These are phyloP conservation scores for Habroteleia sp. DNA, from an alignment of 2,888 invertebrate genomes.

Conservation along the genomic window DNA sequence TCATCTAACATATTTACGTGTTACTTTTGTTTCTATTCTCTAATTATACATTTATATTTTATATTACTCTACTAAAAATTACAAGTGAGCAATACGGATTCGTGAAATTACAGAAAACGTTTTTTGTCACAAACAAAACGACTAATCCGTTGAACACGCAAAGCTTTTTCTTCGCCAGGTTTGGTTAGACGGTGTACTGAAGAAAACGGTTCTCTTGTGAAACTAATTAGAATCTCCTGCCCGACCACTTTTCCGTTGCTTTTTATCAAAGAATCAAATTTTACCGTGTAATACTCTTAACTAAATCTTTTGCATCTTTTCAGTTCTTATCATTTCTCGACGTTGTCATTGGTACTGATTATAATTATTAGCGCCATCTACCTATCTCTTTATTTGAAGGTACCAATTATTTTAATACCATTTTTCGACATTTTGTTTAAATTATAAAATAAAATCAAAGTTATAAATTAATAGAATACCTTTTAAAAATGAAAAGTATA, in stretches of 20 bases:
- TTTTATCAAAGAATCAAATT: constrained; percentile 13
- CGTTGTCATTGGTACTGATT: no score
- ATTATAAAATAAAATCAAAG: no score
- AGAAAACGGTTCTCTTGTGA: background rate
- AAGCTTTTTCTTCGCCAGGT: constrained; percentile 5
- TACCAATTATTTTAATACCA: no score
- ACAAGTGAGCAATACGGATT: constrained; percentile 3
- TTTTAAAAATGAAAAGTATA: no score
- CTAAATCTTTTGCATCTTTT: background rate
- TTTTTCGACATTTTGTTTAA: no score
- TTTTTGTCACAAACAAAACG: constrained; percentile 7
- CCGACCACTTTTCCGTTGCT: background rate
- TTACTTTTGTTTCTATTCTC: no score
- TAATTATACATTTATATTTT: no score
- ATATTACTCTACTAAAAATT: no score
- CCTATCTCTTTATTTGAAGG: no score
- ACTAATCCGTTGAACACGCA: constrained; percentile 11
- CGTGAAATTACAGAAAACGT: constrained; percentile 7
- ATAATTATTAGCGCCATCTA: background rate
- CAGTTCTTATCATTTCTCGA: background rate
- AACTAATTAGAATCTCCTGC: constrained; percentile 17
- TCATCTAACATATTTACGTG: no score
- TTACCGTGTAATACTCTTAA: constrained; percentile 3
- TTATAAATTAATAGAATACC: no score
- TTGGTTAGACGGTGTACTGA: background rate